Conservation (phyloP, 2,113 vertebrate species). For the Ctenomys sociabilis region DNA sequence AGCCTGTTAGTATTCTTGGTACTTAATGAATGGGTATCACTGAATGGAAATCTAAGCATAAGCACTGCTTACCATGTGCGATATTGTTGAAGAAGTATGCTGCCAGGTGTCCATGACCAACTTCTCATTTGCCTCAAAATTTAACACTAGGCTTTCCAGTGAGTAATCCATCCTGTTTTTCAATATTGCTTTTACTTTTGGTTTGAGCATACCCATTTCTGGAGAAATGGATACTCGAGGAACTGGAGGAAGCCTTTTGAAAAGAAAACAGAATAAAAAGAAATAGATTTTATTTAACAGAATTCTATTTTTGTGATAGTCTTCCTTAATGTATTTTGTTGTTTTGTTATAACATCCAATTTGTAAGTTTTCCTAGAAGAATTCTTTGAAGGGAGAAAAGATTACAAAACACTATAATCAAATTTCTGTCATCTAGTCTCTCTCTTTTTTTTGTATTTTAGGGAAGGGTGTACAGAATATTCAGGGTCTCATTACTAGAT, state of each 20-base stretch:
- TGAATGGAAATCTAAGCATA: neutral
- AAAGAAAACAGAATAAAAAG: slow-evolving; percentile 42
- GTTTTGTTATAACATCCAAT: slow-evolving; percentile 6
- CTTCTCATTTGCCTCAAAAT: slow-evolving; percentile 81
- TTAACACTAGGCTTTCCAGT: slow-evolving; percentile 56
- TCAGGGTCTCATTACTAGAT: too few species aligned
- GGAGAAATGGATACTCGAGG: slow-evolving; percentile 79
- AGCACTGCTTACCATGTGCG: slow-evolving; percentile 86
- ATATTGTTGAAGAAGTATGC: slow-evolving; percentile 84
- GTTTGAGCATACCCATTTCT: slow-evolving; percentile 65
- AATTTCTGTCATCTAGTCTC: neutral
- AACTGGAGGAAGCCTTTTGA: slow-evolving; percentile 84
- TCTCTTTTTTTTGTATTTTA: neutral
- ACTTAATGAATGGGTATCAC: neutral
- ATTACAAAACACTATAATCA: neutral
- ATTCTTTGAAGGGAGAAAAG: neutral
- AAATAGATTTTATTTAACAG: neutral
- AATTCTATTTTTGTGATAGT: slow-evolving; percentile 40
- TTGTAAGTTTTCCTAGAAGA: slow-evolving; percentile 49
- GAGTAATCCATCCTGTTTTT: slow-evolving; percentile 67
- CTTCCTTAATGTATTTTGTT: slow-evolving; percentile 4
- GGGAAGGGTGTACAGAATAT: too few species aligned
- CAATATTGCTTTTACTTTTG: slow-evolving; percentile 64
- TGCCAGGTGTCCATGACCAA: slow-evolving; percentile 86
- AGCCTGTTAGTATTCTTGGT: neutral